Evolutionary conservation across 2,797 vertebrate genomes (phyloP).

Genomic region (Mionectes olivaceus): DNA sequence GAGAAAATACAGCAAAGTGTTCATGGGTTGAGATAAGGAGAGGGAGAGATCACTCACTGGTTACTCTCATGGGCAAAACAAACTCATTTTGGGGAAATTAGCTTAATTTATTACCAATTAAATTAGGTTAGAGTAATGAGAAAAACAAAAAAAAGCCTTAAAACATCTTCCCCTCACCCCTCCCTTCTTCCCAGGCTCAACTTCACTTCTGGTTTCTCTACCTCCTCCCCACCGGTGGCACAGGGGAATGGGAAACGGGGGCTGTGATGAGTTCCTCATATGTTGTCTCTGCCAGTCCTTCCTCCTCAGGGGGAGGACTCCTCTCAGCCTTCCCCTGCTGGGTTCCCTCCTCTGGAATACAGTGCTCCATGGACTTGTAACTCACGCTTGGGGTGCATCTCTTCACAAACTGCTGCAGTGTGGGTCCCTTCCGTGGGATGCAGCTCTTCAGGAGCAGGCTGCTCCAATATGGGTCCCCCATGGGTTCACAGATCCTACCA

Average conservation of each 20-base stretch:
- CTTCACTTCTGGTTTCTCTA: not conserved
- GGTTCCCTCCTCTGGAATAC: not conserved
- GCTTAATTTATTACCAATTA: not conserved
- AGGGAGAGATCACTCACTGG: not conserved
- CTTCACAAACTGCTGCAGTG: not conserved
- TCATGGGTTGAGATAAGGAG: not conserved
- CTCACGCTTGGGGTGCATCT: not conserved
- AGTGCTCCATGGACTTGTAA: not conserved
- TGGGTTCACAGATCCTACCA: not conserved
- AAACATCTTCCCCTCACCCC: not conserved
- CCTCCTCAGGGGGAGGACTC: not conserved
- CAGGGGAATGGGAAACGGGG: not conserved
- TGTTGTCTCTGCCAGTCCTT: not conserved
- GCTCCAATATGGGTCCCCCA: not conserved
- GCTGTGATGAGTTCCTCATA: not conserved
- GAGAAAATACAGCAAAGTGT: not conserved
- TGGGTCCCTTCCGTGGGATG: not conserved
- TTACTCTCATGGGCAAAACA: not conserved
- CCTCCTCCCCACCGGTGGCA: not conserved
- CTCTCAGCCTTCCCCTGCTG: accelerated
- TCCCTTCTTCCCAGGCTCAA: not conserved
- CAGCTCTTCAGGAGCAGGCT: not conserved
- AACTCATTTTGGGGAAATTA: accelerated
- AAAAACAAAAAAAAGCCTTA: not conserved
- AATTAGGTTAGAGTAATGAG: not conserved